These are phyloP conservation scores for Azemiops feae DNA, from an alignment of 2,113 vertebrate species.

Conservation along the genomic window DNA sequence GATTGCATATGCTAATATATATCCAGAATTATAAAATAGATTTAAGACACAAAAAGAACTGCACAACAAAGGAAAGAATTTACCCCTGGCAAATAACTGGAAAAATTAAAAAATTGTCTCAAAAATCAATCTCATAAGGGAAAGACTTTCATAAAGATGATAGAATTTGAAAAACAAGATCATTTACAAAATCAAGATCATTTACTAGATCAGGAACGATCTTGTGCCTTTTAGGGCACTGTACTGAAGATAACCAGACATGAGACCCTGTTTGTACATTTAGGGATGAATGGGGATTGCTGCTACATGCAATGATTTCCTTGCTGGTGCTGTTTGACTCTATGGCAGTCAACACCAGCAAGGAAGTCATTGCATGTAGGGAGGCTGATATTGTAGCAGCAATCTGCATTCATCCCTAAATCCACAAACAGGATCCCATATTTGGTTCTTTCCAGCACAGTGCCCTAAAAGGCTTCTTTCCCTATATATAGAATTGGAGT, in stretches of 20 bases:
- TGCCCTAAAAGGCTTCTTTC: not conserved
- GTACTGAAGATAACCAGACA: not conserved
- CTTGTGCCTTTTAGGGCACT: not conserved
- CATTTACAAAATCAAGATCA: not conserved
- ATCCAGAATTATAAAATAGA: not conserved
- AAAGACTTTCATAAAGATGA: not conserved
- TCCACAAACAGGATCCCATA: no score
- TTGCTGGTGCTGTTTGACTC: no score
- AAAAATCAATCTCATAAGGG: not conserved
- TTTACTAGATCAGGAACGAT: not conserved
- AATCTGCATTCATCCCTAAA: no score
- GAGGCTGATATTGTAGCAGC: no score
- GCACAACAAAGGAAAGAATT: not conserved
- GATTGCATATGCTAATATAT: not conserved
- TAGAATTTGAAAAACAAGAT: not conserved
- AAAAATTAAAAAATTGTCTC: not conserved
- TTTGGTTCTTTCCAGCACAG: no score
- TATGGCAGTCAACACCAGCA: not conserved
- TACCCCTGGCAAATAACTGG: not conserved
- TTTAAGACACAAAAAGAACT: not conserved
- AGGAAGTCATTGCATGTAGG: no score
- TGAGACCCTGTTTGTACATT: not conserved
- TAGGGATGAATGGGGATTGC: not conserved
- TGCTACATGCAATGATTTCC: no score
- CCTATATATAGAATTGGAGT: not conserved